Evolutionary conservation across 2,888 invertebrate genomes (phyloP).

Genomic region (Antitype chi): DNA sequence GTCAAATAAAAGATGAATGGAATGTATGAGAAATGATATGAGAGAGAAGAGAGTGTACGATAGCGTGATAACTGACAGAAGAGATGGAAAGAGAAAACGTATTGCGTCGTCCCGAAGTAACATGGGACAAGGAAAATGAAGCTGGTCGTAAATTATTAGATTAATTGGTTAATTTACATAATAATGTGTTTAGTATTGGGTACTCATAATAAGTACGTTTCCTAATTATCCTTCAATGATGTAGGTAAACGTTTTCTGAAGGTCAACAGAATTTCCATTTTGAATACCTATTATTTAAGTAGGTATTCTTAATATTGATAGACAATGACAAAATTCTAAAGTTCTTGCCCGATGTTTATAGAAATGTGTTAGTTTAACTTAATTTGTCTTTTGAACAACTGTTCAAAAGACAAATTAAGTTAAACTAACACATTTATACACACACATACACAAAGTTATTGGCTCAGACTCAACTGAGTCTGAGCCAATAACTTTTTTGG

Average conservation of each 20-base stretch:
- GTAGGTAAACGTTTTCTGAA: background rate
- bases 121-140: no score
- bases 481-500: background rate
- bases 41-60: background rate
- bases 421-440: no score
- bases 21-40: background rate
- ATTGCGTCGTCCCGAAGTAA: background rate
- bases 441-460: no score
- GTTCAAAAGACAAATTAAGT: no score
- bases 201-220: background rate
- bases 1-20: background rate
- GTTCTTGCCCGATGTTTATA: background rate
- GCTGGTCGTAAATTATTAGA: background rate
- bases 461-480: no score
- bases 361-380: background rate
- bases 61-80: no score
- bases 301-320: background rate
- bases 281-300: background rate
- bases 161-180: background rate
- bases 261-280: conserved; percentile 1
- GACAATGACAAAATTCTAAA: conserved; percentile 2
- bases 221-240: conserved; percentile 4
- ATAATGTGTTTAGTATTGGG: background rate
- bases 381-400: no score
- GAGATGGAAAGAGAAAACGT: no score